A percentile compares a stretch with the other conserved stretches of the same genome.
phyloP scores from a whole-genome alignment of 2,113 vertebrate genomes.

The Chloroceryle aenea region DNA sequence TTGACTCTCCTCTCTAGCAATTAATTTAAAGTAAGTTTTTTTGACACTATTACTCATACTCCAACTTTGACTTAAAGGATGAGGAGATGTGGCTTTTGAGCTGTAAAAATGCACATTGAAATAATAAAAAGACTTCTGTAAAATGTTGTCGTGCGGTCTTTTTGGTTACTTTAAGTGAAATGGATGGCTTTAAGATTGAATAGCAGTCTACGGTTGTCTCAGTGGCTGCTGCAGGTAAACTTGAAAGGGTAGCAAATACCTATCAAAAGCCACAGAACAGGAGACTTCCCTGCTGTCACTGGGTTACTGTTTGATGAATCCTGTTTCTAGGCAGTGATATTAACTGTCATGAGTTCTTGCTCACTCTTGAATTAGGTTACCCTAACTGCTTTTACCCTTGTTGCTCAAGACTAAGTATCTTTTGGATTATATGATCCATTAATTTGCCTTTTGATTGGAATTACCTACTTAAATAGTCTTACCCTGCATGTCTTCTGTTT shows the following conservation, averaged over 20 bases:
- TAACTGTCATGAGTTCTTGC: not conserved
- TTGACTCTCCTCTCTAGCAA: not conserved
- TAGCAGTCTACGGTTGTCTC: not conserved
- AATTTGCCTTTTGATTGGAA: not conserved
- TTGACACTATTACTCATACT: not conserved
- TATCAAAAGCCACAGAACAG: not conserved
- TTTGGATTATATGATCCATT: not conserved
- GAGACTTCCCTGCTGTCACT: not conserved
- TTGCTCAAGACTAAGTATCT: not conserved
- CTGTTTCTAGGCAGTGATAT: not conserved
- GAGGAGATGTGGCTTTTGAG: not conserved
- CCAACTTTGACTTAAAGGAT: not conserved
- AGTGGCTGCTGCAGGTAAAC: rapidly evolving
- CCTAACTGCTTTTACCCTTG: not conserved
- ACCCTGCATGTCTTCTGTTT: not conserved
- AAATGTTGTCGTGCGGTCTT: not conserved
- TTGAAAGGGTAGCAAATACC: not conserved
- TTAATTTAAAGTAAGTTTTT: not conserved
- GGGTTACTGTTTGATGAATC: not conserved
- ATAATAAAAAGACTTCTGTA: not conserved
- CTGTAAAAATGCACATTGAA: not conserved
- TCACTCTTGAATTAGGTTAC: not conserved
- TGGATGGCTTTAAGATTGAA: not conserved
- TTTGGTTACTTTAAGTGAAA: not conserved
- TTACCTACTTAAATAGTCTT: not conserved